These are phyloP conservation scores for Cotesia typhae DNA, from an alignment of 1,140 invertebrate genomes.

Conservation along the genomic window DNA sequence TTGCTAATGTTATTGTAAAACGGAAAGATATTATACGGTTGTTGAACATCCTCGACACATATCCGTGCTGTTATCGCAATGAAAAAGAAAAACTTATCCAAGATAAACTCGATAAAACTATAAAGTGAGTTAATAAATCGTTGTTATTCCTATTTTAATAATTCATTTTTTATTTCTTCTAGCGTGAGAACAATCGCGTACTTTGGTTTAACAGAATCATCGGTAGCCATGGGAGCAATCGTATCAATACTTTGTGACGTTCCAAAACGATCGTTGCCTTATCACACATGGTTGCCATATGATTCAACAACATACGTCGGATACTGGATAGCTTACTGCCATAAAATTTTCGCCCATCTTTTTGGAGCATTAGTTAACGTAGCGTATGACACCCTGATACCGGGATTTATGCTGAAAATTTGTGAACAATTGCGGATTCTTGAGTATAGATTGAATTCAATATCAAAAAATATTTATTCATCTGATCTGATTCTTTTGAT, in stretches of 20 bases:
- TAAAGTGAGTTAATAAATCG: background rate
- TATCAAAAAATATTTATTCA: background rate
- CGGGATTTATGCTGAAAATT: constrained; percentile 25
- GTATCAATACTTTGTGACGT: constrained; percentile 20
- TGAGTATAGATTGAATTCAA: constrained; percentile 11
- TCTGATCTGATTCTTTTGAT: background rate
- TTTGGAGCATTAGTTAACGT: constrained; percentile 12
- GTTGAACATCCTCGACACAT: constrained; percentile 16
- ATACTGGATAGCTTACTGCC: constrained; percentile 26
- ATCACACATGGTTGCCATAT: constrained; percentile 26
- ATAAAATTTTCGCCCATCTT: constrained; percentile 4
- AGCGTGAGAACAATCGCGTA: background rate
- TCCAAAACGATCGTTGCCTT: constrained; percentile 7
- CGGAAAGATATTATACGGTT: constrained; percentile 34
- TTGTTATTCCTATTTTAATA: background rate
- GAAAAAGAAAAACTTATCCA: background rate
- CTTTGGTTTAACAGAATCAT: background rate
- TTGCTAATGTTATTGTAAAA: constrained; percentile 21
- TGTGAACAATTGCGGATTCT: constrained; percentile 30
- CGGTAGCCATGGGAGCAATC: background rate
- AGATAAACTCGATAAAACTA: background rate
- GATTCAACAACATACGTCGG: background rate
- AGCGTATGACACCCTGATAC: constrained; percentile 17
- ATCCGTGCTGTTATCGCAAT: constrained; percentile 29
- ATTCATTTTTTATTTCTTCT: background rate